These are phyloP conservation scores for Zophobas atratus DNA, from an alignment of 1,140 invertebrate species.

Conservation along the genomic window DNA sequence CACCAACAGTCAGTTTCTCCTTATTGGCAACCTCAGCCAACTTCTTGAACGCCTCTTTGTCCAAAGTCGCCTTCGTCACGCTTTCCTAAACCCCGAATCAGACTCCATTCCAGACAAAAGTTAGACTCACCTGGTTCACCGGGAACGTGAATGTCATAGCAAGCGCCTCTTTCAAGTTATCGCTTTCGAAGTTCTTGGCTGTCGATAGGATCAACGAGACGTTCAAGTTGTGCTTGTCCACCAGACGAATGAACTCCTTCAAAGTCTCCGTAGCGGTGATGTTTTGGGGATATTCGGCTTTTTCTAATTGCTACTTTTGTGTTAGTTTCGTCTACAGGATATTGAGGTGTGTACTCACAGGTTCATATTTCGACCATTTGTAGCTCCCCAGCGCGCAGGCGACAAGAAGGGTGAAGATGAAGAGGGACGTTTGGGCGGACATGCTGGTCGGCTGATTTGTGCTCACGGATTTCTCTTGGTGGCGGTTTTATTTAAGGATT, in stretches of 20 bases:
- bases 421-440: not conserved
- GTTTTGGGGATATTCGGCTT: constrained; percentile 1
- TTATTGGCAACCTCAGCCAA: not conserved
- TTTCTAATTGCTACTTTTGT: not conserved
- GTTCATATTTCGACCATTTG: not conserved
- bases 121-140: constrained; percentile 4
- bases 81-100: not conserved
- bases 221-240: constrained; percentile 11
- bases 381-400: not conserved
- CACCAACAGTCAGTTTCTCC: not conserved
- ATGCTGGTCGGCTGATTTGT: not conserved
- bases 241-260: not conserved
- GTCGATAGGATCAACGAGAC: constrained; percentile 3
- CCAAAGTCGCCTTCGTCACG: not conserved
- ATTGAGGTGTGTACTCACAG: not conserved
- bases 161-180: not conserved
- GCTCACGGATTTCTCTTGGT: not conserved
- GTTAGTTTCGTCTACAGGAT: not conserved
- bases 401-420: not conserved
- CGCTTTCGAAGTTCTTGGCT: constrained; percentile 7
- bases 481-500: not conserved
- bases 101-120: not conserved
- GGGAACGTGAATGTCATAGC: constrained; percentile 5
- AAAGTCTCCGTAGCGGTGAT: not conserved
- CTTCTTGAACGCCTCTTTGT: constrained; percentile 1